These are phyloP conservation scores for Eristalis intricaria DNA, from an alignment of 2,888 invertebrate genomes.

Conservation along the genomic window DNA sequence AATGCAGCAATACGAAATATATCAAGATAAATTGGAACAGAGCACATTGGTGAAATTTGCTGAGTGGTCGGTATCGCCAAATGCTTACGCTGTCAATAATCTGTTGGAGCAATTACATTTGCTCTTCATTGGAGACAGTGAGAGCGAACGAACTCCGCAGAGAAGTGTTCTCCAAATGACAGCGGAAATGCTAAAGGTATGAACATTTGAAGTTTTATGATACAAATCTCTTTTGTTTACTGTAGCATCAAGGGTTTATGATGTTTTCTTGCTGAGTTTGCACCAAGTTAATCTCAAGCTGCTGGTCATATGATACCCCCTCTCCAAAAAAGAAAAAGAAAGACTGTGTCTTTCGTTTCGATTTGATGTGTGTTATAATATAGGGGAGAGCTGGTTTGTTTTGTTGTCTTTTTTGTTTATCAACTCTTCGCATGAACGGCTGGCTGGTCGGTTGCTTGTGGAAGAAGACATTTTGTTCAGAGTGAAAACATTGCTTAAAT, in stretches of 20 bases:
- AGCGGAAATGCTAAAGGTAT: conserved; percentile 73
- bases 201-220: conserved; percentile 21
- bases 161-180: conserved; percentile 82
- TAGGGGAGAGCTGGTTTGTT: background rate
- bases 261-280: background rate
- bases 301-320: background rate
- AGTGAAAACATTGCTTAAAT: background rate
- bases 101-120: conserved; percentile 86
- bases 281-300: background rate
- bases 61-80: conserved; percentile 86
- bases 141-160: conserved; percentile 80
- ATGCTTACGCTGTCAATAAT: conserved; percentile 85
- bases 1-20: conserved; percentile 84
- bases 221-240: background rate
- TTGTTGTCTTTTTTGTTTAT: background rate
- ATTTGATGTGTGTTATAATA: background rate
- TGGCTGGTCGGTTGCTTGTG: background rate
- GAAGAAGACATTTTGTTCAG: background rate
- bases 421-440: background rate
- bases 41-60: conserved; percentile 88
- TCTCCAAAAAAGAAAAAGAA: background rate
- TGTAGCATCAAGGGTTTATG: background rate
- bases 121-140: conserved; percentile 79
- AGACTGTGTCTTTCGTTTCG: background rate
- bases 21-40: conserved; percentile 83